phyloP scores from a whole-genome alignment of 2,888 invertebrate genomes.

The Globia sparganii region DNA sequence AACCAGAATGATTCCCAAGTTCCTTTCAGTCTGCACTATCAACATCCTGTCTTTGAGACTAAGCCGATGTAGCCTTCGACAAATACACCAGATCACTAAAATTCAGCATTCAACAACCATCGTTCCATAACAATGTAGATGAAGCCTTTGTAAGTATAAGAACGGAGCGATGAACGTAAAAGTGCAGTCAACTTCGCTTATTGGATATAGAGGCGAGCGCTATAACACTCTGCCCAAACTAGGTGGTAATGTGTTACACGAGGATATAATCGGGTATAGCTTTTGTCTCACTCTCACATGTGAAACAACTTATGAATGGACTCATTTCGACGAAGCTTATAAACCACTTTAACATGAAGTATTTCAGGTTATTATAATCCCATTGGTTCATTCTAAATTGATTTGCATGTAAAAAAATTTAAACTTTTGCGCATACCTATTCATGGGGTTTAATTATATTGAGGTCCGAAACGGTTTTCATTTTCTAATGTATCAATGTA shows the following conservation, averaged over 20 bases:
- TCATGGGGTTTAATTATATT: too few species aligned
- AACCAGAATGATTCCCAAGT: neutral
- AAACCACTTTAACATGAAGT: neutral
- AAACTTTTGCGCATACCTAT: neutral
- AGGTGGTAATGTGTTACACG: slow-evolving; percentile 15
- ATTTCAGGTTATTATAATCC: neutral
- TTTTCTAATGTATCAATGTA: neutral
- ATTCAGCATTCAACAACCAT: slow-evolving; percentile 20
- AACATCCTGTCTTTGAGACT: neutral
- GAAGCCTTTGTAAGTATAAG: slow-evolving; percentile 40
- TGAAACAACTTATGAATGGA: slow-evolving; percentile 39
- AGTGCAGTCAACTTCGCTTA: slow-evolving; percentile 48
- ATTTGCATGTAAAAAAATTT: neutral
- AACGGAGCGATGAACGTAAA: slow-evolving; percentile 37
- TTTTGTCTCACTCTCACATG: slow-evolving; percentile 8
- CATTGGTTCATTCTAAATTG: neutral
- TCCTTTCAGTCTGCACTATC: neutral
- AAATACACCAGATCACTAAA: neutral
- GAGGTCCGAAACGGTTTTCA: accelerated
- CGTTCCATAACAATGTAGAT: neutral
- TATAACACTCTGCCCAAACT: slow-evolving; percentile 21
- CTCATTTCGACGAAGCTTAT: slow-evolving; percentile 13
- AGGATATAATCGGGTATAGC: slow-evolving; percentile 5
- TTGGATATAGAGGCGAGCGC: slow-evolving; percentile 27
- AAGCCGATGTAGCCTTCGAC: neutral